Conservation (phyloP, 1,140 invertebrate genomes). For the Lineus longissimus region DNA sequence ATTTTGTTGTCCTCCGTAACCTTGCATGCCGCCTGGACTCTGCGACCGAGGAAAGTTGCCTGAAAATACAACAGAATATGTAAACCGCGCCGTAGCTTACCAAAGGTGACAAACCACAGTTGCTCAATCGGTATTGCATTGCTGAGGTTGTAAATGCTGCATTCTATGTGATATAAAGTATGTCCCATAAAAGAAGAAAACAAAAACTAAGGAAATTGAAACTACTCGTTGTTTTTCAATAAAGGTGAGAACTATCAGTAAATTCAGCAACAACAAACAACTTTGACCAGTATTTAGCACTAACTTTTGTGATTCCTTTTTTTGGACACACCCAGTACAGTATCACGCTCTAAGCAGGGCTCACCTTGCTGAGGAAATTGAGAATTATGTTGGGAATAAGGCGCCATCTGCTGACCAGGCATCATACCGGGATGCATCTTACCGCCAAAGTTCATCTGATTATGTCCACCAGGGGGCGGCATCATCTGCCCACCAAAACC, state of each 20-base stretch:
- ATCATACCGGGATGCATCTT: slow-evolving; percentile 61
- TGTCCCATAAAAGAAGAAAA: too few relatives aligned
- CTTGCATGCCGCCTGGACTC: slow-evolving; percentile 33
- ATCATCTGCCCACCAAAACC: slow-evolving; percentile 64
- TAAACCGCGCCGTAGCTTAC: not conserved
- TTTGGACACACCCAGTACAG: not conserved
- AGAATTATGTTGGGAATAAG: slow-evolving; percentile 58
- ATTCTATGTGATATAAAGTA: too few relatives aligned
- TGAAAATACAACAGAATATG: slow-evolving; percentile 10
- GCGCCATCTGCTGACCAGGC: slow-evolving; percentile 40
- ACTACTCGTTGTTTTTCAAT: too few relatives aligned
- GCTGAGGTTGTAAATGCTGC: too few relatives aligned
- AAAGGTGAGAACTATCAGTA: too few relatives aligned
- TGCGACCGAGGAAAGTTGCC: slow-evolving; percentile 61
- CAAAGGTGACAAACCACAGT: too few relatives aligned
- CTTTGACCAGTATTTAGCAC: too few relatives aligned
- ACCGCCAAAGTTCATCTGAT: slow-evolving; percentile 51
- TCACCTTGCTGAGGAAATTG: slow-evolving; percentile 51
- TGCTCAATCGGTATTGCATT: too few relatives aligned
- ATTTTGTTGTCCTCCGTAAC: slow-evolving; percentile 36
- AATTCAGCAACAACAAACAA: too few relatives aligned
- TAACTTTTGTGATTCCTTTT: not conserved
- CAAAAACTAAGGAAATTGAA: too few relatives aligned
- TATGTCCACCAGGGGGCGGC: slow-evolving; percentile 56
- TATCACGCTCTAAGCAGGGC: not conserved